Conservation (phyloP, 2,797 vertebrate genomes). For the Tokudaia muenninki region DNA sequence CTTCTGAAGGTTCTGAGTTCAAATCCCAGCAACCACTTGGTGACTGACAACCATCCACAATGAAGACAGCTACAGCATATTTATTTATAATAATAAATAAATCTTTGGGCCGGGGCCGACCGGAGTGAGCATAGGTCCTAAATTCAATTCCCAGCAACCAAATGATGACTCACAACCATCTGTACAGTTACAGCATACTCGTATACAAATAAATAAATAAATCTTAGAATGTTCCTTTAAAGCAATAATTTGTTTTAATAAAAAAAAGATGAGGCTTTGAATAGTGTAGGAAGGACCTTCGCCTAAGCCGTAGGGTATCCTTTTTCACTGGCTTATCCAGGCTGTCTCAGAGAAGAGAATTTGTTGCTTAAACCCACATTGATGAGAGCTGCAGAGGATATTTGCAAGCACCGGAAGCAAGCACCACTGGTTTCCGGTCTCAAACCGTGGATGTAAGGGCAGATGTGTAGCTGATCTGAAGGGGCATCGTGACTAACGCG, state of each 20-base stretch:
- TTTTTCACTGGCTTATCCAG: background rate
- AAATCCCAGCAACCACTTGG: no score
- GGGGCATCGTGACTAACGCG: background rate
- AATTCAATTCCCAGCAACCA: no score
- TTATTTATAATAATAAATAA: no score
- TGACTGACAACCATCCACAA: no score
- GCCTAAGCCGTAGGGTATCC: background rate
- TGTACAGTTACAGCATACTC: no score
- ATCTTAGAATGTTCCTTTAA: constrained; percentile 24
- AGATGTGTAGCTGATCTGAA: background rate
- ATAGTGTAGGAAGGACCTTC: background rate
- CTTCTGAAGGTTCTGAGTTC: no score
- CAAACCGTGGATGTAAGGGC: background rate
- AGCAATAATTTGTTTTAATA: constrained; percentile 49
- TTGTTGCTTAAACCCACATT: background rate
- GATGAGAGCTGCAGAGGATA: background rate
- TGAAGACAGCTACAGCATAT: no score
- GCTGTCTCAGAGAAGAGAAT: background rate
- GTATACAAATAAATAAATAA: no score
- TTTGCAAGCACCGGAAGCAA: background rate
- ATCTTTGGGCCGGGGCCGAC: no score
- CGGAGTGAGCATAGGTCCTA: no score
- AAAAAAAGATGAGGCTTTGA: constrained; percentile 22
- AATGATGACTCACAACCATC: no score
- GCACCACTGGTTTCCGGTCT: background rate